phyloP scores from a whole-genome alignment of 2,113 vertebrate genomes.

The Nanorana parkeri region DNA sequence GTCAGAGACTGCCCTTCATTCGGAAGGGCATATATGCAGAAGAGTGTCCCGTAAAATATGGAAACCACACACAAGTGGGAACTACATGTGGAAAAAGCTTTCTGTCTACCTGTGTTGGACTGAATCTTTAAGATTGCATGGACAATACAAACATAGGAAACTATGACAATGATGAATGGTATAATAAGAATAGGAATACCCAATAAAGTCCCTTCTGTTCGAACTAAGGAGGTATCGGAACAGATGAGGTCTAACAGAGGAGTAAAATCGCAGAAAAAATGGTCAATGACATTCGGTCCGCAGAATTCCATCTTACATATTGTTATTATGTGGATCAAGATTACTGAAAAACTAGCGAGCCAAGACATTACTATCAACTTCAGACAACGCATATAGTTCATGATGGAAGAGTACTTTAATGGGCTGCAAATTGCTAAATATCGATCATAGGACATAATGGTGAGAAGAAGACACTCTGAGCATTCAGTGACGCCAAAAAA shows the following conservation, averaged over 20 bases:
- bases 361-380: too few species aligned
- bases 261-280: slow-evolving; percentile 31
- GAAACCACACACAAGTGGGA: slow-evolving; percentile 5
- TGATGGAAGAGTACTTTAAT: too few species aligned
- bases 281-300: not conserved
- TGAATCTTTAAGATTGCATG: not conserved
- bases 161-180: not conserved
- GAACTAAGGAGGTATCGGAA: not conserved
- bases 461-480: too few species aligned
- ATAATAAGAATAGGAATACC: not conserved
- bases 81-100: slow-evolving; percentile 28
- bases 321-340: slow-evolving; percentile 5
- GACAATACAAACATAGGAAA: slow-evolving; percentile 12
- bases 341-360: slow-evolving; percentile 21
- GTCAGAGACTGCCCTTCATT: not conserved
- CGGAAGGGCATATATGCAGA: not conserved
- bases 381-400: too few species aligned
- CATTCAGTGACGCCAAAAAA: too few species aligned
- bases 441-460: too few species aligned
- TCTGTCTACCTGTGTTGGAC: not conserved
- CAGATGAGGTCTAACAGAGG: not conserved
- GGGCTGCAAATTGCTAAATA: too few species aligned
- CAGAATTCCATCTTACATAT: slow-evolving; percentile 3
- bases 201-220: not conserved
- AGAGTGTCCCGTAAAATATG: not conserved